These are phyloP conservation scores for Rhynchomys soricoides DNA, from an alignment of 2,113 vertebrate genomes.

Conservation along the genomic window DNA sequence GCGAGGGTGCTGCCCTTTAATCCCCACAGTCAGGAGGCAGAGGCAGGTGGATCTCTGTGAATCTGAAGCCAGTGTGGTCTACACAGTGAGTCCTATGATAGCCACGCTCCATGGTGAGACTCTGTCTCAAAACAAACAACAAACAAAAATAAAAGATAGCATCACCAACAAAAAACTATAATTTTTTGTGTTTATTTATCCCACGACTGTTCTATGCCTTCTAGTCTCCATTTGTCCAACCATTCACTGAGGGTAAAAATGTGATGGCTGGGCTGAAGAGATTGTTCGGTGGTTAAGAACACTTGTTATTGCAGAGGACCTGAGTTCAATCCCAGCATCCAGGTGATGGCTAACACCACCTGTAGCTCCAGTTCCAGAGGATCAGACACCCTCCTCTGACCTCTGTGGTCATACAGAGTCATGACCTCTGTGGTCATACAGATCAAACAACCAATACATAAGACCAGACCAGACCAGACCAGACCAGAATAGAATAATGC, in stretches of 20 bases:
- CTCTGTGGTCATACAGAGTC: too few relatives aligned
- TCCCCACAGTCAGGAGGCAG: neutral
- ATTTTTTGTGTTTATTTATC: neutral
- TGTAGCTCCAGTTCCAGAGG: neutral
- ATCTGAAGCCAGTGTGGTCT: neutral
- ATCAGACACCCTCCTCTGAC: too few relatives aligned
- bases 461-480: neutral
- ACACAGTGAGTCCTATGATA: neutral
- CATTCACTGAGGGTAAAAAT: neutral
- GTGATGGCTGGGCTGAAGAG: neutral
- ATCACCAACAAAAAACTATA: neutral
- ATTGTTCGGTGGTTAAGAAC: neutral
- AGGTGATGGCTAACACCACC: neutral
- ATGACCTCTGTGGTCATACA: neutral
- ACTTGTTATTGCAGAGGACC: neutral
- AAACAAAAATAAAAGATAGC: neutral
- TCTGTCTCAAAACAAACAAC: neutral
- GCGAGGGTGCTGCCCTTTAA: neutral
- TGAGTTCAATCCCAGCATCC: neutral
- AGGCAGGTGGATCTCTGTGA: neutral
- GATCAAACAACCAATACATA: too few relatives aligned
- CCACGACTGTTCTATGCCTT: neutral
- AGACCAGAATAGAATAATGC: neutral
- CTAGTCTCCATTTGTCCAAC: neutral
- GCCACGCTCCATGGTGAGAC: neutral